Conservation (phyloP, 2,888 invertebrate genomes). For the Amorpha juglandis region DNA sequence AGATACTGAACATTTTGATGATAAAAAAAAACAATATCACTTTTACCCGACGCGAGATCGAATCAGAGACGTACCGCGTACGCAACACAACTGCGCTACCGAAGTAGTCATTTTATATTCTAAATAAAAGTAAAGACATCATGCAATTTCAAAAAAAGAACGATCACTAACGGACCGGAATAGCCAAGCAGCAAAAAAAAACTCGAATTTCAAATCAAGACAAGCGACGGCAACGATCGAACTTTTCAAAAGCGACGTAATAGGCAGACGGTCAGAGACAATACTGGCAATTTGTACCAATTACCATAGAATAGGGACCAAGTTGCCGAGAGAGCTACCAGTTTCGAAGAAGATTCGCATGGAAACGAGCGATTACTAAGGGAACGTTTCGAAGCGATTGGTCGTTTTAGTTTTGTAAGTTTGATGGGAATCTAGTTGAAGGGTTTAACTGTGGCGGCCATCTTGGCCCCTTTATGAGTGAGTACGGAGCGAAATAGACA, state of each 20-base stretch:
- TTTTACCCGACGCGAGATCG: too few relatives aligned
- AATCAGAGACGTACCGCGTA: too few relatives aligned
- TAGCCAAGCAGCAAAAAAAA: constrained; percentile 6
- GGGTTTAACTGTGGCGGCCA: background rate
- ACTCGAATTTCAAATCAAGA: constrained; percentile 16
- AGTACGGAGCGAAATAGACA: background rate
- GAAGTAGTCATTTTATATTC: background rate
- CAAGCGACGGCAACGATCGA: constrained; percentile 15
- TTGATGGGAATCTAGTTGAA: background rate
- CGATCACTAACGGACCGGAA: background rate
- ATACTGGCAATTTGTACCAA: constrained; percentile 72
- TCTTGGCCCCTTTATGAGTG: background rate
- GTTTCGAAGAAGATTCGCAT: constrained; percentile 22
- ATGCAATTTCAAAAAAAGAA: constrained; percentile 1
- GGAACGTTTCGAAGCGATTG: constrained; percentile 2
- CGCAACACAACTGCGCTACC: too few relatives aligned
- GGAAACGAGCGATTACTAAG: background rate
- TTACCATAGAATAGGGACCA: constrained; percentile 54
- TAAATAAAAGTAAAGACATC: background rate
- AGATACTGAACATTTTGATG: too few relatives aligned
- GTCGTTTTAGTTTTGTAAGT: background rate
- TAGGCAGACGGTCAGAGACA: constrained; percentile 52
- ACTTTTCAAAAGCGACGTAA: constrained; percentile 26
- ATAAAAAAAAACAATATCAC: too few relatives aligned
- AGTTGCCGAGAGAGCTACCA: constrained; percentile 37